Evolutionary conservation across 1,140 invertebrate genomes (phyloP).

Genomic region (Bacillus rossius): DNA sequence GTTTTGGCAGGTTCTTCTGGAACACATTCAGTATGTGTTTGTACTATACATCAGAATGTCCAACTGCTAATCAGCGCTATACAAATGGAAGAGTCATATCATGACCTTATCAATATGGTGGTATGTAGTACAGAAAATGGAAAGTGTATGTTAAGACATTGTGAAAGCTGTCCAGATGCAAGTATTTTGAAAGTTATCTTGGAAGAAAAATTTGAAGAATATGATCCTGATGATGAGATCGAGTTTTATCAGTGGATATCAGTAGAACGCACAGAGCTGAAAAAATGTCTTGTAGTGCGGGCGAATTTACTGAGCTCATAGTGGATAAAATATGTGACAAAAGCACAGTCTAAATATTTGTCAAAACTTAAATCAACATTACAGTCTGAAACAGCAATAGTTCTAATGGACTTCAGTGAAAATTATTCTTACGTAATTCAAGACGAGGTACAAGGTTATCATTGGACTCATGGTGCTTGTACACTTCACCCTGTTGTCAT

Average conservation of each 20-base stretch:
- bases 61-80: constrained; percentile 9
- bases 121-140: constrained; percentile 7
- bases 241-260: constrained; percentile 5
- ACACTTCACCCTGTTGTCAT: constrained; percentile 20
- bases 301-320: background rate
- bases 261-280: constrained; percentile 2
- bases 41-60: constrained; percentile 16
- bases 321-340: background rate
- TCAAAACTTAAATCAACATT: background rate
- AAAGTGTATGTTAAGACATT: constrained; percentile 13
- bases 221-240: background rate
- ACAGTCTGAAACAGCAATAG: constrained; percentile 3
- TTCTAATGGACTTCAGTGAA: constrained; percentile 23
- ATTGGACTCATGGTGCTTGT: constrained; percentile 20
- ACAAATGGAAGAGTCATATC: constrained; percentile 15
- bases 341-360: constrained; percentile 3
- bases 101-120: constrained; percentile 13
- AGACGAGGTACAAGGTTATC: constrained; percentile 23
- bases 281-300: background rate
- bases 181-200: constrained; percentile 7
- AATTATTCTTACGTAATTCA: constrained; percentile 25
- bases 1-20: constrained; percentile 14
- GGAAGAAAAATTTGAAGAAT: constrained; percentile 7
- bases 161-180: constrained; percentile 9
- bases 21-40: constrained; percentile 16